Evolutionary conservation across 2,888 invertebrate species (phyloP), one percentile per base, ranked within the genome.

Genomic region (Hypercompe scribonia): DNA sequence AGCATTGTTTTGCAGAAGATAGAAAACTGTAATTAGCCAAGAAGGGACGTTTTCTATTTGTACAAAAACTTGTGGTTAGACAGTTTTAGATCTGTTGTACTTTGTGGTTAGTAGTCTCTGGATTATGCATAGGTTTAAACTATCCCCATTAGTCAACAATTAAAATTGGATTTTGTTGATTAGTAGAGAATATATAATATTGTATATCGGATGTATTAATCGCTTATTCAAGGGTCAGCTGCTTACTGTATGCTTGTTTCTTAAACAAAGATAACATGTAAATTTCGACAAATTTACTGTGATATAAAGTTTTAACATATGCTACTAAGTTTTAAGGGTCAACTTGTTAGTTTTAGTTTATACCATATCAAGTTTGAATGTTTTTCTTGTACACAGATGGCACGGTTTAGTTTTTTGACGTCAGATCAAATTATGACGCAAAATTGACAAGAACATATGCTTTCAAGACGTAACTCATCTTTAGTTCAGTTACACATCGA

Each of bases 371-470:
- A 31, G 61, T 18, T 31, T 28, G 15, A 61, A 18, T 31, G 13
- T 58, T 58, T 28, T 61, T 61, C 28, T 58, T 28, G 28, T 28
- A 58, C 28, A 18, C 18, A 61, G 18, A 61, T 28, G 50, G 31
- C 8, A 18, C 18, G 3, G 15, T 31, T 31, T 7, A 54, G 24
- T 34, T 65, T 66, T 33, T 36, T 77, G 78, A 78, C 80, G 82
- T 77, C 82, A 80, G 65, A 42, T 28, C 63, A 70, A 70, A 54
- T 61, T 50, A 70, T 79, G 77, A 81, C 68, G 72, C 75, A 73
- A 42, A 42, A 71, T 33, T 42, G 36, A 64, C 28, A 18, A 58
- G 28, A 33, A 46, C 67, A 72, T 50, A 34, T 74, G 50, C 74
- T 65, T 64, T 65, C 70, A 65, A 70, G 18, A 61, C 31, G 61